phyloP scores from a whole-genome alignment of 2,113 vertebrate genomes.

The Aspidoscelis tigris region DNA sequence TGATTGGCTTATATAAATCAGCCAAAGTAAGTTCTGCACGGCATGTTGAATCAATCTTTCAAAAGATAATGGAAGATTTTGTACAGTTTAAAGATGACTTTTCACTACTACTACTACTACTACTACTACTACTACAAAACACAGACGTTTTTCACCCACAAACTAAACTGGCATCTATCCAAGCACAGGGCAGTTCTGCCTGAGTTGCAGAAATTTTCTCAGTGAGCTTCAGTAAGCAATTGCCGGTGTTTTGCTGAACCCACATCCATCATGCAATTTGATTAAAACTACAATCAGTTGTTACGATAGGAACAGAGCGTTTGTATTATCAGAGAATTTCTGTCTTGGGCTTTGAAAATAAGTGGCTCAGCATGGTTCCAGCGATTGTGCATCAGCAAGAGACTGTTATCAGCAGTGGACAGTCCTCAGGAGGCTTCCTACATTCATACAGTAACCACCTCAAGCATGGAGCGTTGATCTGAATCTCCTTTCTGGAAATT shows the following conservation, averaged over 20 bases:
- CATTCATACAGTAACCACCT: constrained; percentile 30
- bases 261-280: constrained; percentile 26
- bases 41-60: neutral
- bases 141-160: constrained; percentile 1
- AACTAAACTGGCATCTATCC: constrained; percentile 7
- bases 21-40: neutral
- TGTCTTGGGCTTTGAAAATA: constrained; percentile 17
- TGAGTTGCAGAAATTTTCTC: constrained; percentile 38
- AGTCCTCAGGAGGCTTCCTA: constrained; percentile 13
- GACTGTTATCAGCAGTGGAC: constrained; percentile 28
- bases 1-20: neutral
- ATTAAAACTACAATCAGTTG: constrained; percentile 33
- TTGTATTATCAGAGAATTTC: constrained; percentile 24
- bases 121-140: neutral
- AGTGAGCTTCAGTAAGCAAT: constrained; percentile 33
- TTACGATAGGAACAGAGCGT: constrained; percentile 25
- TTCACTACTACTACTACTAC: constrained; percentile 9
- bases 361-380: constrained; percentile 16
- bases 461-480: neutral
- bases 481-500: constrained; percentile 3
- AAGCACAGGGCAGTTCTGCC: constrained; percentile 14
- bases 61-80: neutral
- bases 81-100: neutral
- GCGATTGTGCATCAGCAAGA: neutral
- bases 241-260: constrained; percentile 32